Percentiles rank a stretch among this genome's conserved stretches.
phyloP scores from a whole-genome alignment of 2,888 invertebrate species.

The Iselma pallidipennis region DNA sequence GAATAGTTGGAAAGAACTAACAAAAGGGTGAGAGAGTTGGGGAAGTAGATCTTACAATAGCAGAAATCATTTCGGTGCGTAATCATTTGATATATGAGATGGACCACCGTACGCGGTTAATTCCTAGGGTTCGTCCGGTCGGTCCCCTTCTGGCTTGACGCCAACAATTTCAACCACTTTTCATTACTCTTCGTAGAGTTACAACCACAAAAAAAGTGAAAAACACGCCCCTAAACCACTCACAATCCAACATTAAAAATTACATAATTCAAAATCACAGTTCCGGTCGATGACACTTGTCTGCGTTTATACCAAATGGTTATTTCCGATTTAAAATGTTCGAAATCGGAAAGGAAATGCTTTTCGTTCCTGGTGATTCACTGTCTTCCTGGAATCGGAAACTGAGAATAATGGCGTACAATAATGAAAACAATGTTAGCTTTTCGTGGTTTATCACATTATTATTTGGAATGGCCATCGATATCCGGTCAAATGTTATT shows the following conservation, averaged over 20 bases:
- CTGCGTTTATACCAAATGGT: conserved; percentile 51
- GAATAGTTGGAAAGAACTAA: neutral
- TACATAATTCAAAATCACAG: conserved; percentile 54
- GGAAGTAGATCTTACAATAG: conserved; percentile 51
- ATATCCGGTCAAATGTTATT: conserved; percentile 32
- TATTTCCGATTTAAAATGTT: conserved; percentile 53
- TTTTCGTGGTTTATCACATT: conserved; percentile 34
- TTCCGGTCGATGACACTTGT: conserved; percentile 54
- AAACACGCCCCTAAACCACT: conserved; percentile 39
- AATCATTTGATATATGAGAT: conserved; percentile 53
- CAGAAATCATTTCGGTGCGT: conserved; percentile 53
- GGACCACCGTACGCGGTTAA: conserved; percentile 45
- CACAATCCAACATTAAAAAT: conserved; percentile 48
- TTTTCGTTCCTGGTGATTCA: conserved; percentile 33
- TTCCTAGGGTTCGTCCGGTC: conserved; percentile 43
- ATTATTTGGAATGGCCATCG: conserved; percentile 29
- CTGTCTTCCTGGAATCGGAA: conserved; percentile 25
- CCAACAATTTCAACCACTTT: conserved; percentile 37
- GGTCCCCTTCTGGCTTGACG: conserved; percentile 38
- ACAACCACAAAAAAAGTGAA: conserved; percentile 34
- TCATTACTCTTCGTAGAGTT: conserved; percentile 32
- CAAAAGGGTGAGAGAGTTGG: conserved; percentile 20
- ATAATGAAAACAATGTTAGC: conserved; percentile 27
- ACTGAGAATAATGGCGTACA: conserved; percentile 31
- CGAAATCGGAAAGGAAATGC: conserved; percentile 31